Evolutionary conservation across 2,888 invertebrate species (phyloP).

Genomic region (Nezara viridula): DNA sequence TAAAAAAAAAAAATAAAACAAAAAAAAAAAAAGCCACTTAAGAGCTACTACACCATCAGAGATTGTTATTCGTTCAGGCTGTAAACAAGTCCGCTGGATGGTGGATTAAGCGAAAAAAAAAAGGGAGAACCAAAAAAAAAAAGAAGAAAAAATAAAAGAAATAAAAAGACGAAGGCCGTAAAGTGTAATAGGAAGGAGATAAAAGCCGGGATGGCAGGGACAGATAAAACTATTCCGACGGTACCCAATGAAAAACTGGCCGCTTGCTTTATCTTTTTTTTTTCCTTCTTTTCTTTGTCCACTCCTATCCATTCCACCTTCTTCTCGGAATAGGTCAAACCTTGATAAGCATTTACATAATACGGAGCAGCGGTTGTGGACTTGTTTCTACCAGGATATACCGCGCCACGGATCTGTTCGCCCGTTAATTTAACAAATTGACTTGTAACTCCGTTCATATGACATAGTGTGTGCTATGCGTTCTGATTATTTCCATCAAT

Average conservation of each 20-base stretch:
- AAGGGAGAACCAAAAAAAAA: neutral
- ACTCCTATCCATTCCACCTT: conserved; percentile 17
- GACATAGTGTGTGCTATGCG: neutral
- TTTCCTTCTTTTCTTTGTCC: neutral
- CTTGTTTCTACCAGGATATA: conserved; percentile 18
- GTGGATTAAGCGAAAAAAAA: conserved; percentile 38
- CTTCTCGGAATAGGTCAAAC: conserved; percentile 13
- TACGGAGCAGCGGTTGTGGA: neutral
- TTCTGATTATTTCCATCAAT: neutral
- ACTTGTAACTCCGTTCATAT: neutral
- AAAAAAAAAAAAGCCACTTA: neutral
- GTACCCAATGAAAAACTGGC: conserved; percentile 29
- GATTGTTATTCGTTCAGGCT: conserved; percentile 15
- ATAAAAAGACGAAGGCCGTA: conserved; percentile 22
- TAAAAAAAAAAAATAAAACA: neutral
- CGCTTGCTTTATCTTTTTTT: conserved; percentile 36
- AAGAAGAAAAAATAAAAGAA: neutral
- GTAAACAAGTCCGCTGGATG: conserved; percentile 37
- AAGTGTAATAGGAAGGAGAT: conserved; percentile 47
- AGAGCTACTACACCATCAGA: conserved; percentile 29
- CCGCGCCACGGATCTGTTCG: neutral
- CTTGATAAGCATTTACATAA: conserved; percentile 44
- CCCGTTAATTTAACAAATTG: conserved; percentile 14
- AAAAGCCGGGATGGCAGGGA: conserved; percentile 38
- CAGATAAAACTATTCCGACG: conserved; percentile 39